These are phyloP conservation scores for Xanthorhoe spadicearia DNA, from an alignment of 2,888 invertebrate species.

Conservation along the genomic window DNA sequence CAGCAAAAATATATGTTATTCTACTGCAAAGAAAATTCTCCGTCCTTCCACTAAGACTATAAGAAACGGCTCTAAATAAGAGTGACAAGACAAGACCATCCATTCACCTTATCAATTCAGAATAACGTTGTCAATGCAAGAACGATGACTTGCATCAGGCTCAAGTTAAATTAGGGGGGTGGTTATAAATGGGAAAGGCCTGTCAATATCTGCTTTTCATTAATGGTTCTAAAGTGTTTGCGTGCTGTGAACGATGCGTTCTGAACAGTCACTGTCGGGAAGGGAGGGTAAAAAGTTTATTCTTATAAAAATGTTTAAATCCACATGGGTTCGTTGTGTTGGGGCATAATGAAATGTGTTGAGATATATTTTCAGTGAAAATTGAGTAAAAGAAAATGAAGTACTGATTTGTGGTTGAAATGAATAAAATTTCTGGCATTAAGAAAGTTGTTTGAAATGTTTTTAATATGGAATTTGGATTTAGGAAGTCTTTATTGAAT, in stretches of 20 bases:
- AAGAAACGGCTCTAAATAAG: no score
- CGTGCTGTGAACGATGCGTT: conserved; percentile 61
- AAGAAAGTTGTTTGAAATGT: no score
- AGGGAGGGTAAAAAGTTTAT: conserved; percentile 36
- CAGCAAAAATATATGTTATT: no score
- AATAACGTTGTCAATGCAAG: conserved; percentile 72
- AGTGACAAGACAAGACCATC: neutral
- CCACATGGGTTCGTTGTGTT: neutral
- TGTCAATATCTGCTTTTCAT: conserved; percentile 77
- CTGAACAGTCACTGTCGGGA: conserved; percentile 56
- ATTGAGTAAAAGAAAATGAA: neutral
- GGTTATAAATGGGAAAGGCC: conserved; percentile 70
- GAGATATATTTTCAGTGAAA: neutral
- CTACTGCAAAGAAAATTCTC: no score
- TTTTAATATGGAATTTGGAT: no score
- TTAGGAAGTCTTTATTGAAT: no score
- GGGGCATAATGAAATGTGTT: neutral
- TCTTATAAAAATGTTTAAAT: conserved; percentile 5
- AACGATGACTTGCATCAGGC: conserved; percentile 68
- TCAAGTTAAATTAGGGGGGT: conserved; percentile 74
- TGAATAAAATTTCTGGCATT: no score
- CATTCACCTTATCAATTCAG: conserved; percentile 30
- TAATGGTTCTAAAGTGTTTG: conserved; percentile 71
- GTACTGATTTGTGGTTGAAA: no score
- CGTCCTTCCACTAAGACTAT: no score